Evolutionary conservation across 2,113 vertebrate species (phyloP), one percentile per base, ranked within the genome.

Genomic region (Origma solitaria): DNA sequence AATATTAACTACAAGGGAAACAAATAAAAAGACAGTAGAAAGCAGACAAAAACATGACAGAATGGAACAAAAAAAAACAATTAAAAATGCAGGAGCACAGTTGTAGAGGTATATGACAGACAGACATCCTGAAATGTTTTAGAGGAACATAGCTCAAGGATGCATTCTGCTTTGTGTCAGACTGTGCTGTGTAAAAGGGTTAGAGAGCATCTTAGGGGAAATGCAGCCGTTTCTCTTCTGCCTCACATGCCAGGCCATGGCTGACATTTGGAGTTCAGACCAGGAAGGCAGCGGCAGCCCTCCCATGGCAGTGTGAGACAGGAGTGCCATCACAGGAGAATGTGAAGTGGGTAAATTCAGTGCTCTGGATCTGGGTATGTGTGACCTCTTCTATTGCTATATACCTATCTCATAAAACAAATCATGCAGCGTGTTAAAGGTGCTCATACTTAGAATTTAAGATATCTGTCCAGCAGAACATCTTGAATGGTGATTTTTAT

Each of bases 151-250:
- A 31, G 19, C 10, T 81, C 15, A 54, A 31, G 30, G 57, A 38
- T 10, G 3, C 37, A 71, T 15, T 49, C 31, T 65, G 19, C 28
- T 72, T 90, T 10, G 4, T 35, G 20, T 24, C 10, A 61, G 33
- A 71, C 10, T 28, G 22, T 9, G 12, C n/a, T 35, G 7, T 0
- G 0, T 68, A 35, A 56, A 51, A 7, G 6, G 4, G 7, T 60
- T 69, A 81, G 33, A 51, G 53, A 61, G 45, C 5, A 51, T 3
- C 23, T 42, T 13, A 25, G 4, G 30, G 37, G 37, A 21, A 64
- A 14, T 28, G 31, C 33, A 85, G 20, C 24, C 75, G 12, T 51
- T 88, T 75, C 14, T 68, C 4, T 45, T 65, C 44, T 60, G 51
- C 35, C 33, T 47, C 23, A 24, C 23, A 5, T 50, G 23, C 15